Conservation (phyloP, 2,888 invertebrate genomes). For the Nymphalis urticae region DNA sequence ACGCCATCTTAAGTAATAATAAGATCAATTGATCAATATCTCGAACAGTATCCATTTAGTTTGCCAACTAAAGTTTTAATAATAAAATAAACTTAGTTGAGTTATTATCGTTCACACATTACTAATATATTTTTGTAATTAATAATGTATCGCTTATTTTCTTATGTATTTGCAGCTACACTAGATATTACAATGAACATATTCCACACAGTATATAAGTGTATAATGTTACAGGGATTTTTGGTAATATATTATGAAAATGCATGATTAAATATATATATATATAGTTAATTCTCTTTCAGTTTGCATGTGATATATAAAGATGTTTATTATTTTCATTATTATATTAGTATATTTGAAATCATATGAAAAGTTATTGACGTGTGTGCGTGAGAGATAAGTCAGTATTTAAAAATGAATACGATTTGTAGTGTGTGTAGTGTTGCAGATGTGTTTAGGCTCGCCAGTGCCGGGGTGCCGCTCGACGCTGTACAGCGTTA, state of each 20-base stretch:
- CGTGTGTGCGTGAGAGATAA: neutral
- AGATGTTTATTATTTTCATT: neutral
- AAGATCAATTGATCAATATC: too few relatives aligned
- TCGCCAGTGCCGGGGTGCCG: slow-evolving; percentile 66
- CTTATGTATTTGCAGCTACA: slow-evolving; percentile 10
- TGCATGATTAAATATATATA: slow-evolving; percentile 35
- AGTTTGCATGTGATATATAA: slow-evolving; percentile 35
- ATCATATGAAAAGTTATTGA: neutral
- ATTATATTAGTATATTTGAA: neutral
- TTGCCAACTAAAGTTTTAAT: neutral
- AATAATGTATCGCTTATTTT: slow-evolving; percentile 3
- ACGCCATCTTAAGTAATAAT: too few relatives aligned
- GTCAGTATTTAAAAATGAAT: slow-evolving; percentile 1
- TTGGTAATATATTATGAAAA: slow-evolving; percentile 21
- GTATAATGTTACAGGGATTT: slow-evolving; percentile 38
- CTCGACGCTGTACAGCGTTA: slow-evolving; percentile 46
- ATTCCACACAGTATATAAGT: slow-evolving; percentile 22
- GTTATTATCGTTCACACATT: neutral
- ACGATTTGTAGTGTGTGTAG: slow-evolving; percentile 70
- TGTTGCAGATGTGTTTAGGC: slow-evolving; percentile 78
- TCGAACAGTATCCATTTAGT: neutral
- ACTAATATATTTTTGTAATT: slow-evolving; percentile 5
- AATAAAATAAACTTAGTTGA: neutral
- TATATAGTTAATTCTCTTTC: slow-evolving; percentile 29
- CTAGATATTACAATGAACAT: neutral